Conservation (phyloP, 2,888 invertebrate genomes). For the Andrena praecox region DNA sequence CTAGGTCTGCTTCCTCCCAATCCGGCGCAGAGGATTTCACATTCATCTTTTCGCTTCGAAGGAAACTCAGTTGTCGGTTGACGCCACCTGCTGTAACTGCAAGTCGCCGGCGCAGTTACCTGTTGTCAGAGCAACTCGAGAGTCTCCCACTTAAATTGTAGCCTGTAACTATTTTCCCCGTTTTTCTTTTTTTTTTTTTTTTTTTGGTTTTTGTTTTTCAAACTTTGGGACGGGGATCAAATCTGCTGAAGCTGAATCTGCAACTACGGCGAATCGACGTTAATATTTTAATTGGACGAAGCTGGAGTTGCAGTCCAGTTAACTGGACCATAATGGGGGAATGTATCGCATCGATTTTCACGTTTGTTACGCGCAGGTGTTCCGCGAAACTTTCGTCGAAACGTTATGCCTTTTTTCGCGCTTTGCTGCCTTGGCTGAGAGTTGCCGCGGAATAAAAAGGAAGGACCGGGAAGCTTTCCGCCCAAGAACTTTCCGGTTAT, state of each 20-base stretch:
- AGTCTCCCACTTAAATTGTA: not conserved
- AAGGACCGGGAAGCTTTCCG: not conserved
- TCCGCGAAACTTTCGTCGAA: not conserved
- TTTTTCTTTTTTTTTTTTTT: not conserved
- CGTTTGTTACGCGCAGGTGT: no score
- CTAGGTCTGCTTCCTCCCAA: not conserved
- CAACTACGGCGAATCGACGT: not conserved
- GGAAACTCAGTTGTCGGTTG: not conserved
- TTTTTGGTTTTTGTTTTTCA: no score
- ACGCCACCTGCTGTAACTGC: not conserved
- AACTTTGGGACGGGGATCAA: not conserved
- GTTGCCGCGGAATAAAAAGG: not conserved
- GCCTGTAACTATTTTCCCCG: not conserved
- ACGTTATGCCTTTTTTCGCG: not conserved
- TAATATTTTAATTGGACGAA: not conserved
- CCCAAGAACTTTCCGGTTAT: not conserved
- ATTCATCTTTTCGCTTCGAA: slow-evolving; percentile 2
- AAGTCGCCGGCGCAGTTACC: slow-evolving; percentile 10
- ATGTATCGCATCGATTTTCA: no score
- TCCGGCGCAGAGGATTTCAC: not conserved
- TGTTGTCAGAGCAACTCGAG: slow-evolving; percentile 12
- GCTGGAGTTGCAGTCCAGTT: not conserved
- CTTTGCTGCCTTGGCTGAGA: not conserved
- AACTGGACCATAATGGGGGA: not conserved
- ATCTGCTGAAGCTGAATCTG: no score